phyloP scores from a whole-genome alignment of 2,888 invertebrate species.

The Chrysolina americana region DNA sequence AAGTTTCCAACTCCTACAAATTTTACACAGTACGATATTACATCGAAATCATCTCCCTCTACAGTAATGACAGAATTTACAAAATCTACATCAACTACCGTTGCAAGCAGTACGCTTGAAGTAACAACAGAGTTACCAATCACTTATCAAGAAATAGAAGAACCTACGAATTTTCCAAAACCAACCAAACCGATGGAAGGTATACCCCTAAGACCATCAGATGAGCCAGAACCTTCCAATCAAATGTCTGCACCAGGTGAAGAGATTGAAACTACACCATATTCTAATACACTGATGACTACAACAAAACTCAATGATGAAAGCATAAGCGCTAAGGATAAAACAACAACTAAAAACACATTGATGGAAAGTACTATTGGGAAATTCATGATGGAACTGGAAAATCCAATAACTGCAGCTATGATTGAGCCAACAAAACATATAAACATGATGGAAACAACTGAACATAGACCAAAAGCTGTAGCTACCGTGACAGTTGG shows the following conservation, averaged over 20 bases:
- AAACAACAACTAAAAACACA: not conserved
- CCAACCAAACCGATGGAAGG: slow-evolving; percentile 46
- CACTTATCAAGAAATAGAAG: slow-evolving; percentile 21
- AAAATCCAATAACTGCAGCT: not conserved
- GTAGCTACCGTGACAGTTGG: not conserved
- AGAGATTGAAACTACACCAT: slow-evolving; percentile 55
- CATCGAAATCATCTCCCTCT: not conserved
- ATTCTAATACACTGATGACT: slow-evolving; percentile 30
- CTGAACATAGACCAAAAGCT: not conserved
- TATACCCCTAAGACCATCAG: slow-evolving; percentile 39
- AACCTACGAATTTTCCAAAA: slow-evolving; percentile 23
- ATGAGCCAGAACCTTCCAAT: slow-evolving; percentile 34
- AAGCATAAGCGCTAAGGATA: not conserved
- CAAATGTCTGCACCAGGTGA: slow-evolving; percentile 65
- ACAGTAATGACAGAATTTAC: not conserved
- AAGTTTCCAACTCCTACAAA: slow-evolving; percentile 16
- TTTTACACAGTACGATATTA: not conserved
- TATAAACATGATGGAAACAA: not conserved
- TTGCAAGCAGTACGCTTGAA: not conserved
- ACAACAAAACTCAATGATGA: not conserved
- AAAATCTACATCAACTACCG: not conserved
- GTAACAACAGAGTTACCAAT: not conserved
- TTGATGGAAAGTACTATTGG: not conserved
- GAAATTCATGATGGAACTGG: not conserved
- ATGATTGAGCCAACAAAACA: not conserved